Conservation (phyloP, 1,140 invertebrate genomes). For the Drosophila setifemur region DNA sequence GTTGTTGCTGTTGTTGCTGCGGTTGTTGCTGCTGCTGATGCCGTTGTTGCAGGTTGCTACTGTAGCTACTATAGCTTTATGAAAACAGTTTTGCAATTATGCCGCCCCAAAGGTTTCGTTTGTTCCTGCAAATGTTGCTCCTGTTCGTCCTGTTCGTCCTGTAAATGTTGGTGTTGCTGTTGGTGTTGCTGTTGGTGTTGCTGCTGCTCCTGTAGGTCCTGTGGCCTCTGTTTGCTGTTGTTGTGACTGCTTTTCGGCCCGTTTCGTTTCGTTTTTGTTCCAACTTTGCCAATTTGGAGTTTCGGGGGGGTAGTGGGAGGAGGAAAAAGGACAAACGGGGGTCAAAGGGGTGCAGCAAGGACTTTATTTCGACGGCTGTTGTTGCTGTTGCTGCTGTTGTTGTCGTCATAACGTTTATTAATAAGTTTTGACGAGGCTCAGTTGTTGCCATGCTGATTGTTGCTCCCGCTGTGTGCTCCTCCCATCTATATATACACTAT, state of each 20-base stretch:
- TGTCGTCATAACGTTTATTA: slow-evolving; percentile 76
- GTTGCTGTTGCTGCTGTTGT: slow-evolving; percentile 34
- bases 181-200: slow-evolving; percentile 4
- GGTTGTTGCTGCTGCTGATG: neutral
- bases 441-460: slow-evolving; percentile 57
- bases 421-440: slow-evolving; percentile 56
- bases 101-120: slow-evolving; percentile 33
- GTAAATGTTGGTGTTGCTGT: neutral
- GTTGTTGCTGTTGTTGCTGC: neutral
- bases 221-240: too few relatives aligned
- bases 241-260: slow-evolving; percentile 15
- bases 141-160: neutral
- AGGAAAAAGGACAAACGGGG: neutral
- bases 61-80: slow-evolving; percentile 28
- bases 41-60: slow-evolving; percentile 2
- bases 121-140: too few relatives aligned
- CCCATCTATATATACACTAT: slow-evolving; percentile 29
- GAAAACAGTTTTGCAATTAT: slow-evolving; percentile 67
- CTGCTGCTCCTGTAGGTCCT: neutral
- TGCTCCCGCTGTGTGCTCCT: slow-evolving; percentile 57
- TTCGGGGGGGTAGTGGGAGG: slow-evolving; percentile 2
- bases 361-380: slow-evolving; percentile 37
- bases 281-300: slow-evolving; percentile 75
- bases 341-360: slow-evolving; percentile 8
- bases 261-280: slow-evolving; percentile 58